A percentile compares a stretch with the other conserved stretches of the same genome.
Conservation (phyloP, 2,888 invertebrate species). For the Epinotia nisella region DNA sequence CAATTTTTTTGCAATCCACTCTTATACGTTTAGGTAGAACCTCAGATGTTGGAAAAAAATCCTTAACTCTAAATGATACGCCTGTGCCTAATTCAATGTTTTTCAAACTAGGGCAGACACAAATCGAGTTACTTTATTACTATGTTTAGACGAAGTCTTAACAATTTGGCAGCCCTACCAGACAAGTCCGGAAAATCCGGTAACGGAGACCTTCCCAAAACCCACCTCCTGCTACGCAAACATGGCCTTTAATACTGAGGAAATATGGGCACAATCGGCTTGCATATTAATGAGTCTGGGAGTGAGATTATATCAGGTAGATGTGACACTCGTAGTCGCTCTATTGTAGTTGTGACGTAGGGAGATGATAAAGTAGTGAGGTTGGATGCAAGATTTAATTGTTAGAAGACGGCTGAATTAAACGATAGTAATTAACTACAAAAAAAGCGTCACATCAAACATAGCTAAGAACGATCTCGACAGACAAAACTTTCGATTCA, state of each 20-base stretch:
- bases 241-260: slow-evolving; percentile 7
- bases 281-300: slow-evolving; percentile 24
- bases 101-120: slow-evolving; percentile 13
- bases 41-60: too few relatives aligned
- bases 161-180: slow-evolving; percentile 31
- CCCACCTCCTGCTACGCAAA: slow-evolving; percentile 27
- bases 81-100: slow-evolving; percentile 3
- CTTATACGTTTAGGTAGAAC: too few relatives aligned
- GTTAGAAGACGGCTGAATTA: neutral
- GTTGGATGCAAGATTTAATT: neutral
- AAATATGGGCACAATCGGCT: slow-evolving; percentile 20
- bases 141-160: slow-evolving; percentile 30
- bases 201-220: slow-evolving; percentile 30
- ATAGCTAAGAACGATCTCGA: too few relatives aligned
- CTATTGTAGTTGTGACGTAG: slow-evolving; percentile 1
- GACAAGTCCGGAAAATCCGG: slow-evolving; percentile 36
- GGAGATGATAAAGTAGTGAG: neutral
- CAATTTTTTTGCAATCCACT: too few relatives aligned
- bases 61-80: neutral
- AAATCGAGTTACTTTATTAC: slow-evolving; percentile 27
- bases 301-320: slow-evolving; percentile 33
- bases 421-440: too few relatives aligned
- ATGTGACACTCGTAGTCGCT: slow-evolving; percentile 26
- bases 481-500: too few relatives aligned
- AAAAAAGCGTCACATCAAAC: too few relatives aligned